Evolutionary conservation across 2,888 invertebrate genomes (phyloP), one percentile per base, ranked within the genome.

Genomic region (Drosophila maculinotata): DNA sequence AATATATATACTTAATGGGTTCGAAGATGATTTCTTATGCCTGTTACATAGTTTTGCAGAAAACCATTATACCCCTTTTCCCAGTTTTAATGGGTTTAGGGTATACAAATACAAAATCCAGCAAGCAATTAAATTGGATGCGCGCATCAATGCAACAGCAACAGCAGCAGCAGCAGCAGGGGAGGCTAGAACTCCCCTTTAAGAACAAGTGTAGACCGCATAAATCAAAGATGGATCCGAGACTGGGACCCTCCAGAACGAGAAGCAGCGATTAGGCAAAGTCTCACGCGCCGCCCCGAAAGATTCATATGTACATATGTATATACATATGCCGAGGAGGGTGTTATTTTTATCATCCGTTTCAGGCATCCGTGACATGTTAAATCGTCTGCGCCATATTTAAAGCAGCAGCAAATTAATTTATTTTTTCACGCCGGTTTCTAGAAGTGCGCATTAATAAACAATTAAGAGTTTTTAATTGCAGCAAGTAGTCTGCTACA

Each of bases 371-470:
- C 58, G 68, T 65, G 72, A 44, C 44, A 76, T 57, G 71, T 74
- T 82, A 69, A 87, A 85, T 85, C 63, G 82, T 76, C 85, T 84
- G 78, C 69, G 82, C 72, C 85, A 44, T 74, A 79, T 85, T 87
- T 76, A 71, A 84, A 85, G 63, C 71, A 72, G 85, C 80, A 84
- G 72, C 74, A 78, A 84, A 84, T 87, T 87, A 85, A 84, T 85
- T 69, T 59, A 65, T 69, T 84, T 72, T 67, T 81, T 79, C 75
- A 70, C 87, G 66, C 84, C 66, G 28, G 28, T 20, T 15, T 28
- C 44, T 68, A 74, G 70, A 80, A 82, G 60, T 78, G 76, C 69
- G 82, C 81, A 83, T 86, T 84, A 79, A 84, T 86, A 83, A 83
- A 75, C 84, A 80, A 81, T 81, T 86, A 86, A 83, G 57, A 59